phyloP scores from a whole-genome alignment of 2,888 invertebrate genomes.

The Biston betularia region DNA sequence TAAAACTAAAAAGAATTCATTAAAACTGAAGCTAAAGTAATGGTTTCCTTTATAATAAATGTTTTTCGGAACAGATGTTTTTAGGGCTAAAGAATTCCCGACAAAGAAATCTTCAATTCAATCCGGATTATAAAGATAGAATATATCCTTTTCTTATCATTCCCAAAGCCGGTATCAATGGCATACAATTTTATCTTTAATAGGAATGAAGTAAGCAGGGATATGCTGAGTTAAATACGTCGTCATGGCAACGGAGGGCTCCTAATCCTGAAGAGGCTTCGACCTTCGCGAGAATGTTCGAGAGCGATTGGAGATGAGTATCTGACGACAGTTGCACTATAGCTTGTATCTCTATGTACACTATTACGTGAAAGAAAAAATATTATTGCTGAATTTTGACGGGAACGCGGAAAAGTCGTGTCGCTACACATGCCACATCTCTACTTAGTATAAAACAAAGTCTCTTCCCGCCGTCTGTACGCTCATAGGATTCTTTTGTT shows the following conservation, averaged over 20 bases:
- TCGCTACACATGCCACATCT: too few species aligned
- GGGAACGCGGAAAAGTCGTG: too few species aligned
- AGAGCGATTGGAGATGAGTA: constrained; percentile 60
- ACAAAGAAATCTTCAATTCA: constrained; percentile 37
- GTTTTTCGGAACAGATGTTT: constrained; percentile 8
- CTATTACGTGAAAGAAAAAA: background rate
- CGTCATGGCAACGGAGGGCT: constrained; percentile 74
- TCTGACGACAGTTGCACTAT: constrained; percentile 15
- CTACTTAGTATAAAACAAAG: too few species aligned
- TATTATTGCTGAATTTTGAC: background rate
- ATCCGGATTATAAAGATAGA: constrained; percentile 45
- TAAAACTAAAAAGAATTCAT: too few species aligned
- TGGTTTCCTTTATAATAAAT: background rate
- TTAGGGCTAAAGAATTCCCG: constrained; percentile 27
- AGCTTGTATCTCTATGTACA: background rate
- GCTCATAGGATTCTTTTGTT: too few species aligned
- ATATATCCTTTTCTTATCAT: constrained; percentile 52
- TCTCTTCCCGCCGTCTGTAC: too few species aligned
- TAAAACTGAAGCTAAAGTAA: background rate
- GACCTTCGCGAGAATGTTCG: constrained; percentile 55
- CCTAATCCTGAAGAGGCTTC: constrained; percentile 83
- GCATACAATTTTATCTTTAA: constrained; percentile 74
- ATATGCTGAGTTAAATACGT: constrained; percentile 77
- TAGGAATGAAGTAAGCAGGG: constrained; percentile 78
- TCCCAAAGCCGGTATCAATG: constrained; percentile 58